Conservation (phyloP, 2,797 vertebrate genomes). For the Carapus acus region DNA sequence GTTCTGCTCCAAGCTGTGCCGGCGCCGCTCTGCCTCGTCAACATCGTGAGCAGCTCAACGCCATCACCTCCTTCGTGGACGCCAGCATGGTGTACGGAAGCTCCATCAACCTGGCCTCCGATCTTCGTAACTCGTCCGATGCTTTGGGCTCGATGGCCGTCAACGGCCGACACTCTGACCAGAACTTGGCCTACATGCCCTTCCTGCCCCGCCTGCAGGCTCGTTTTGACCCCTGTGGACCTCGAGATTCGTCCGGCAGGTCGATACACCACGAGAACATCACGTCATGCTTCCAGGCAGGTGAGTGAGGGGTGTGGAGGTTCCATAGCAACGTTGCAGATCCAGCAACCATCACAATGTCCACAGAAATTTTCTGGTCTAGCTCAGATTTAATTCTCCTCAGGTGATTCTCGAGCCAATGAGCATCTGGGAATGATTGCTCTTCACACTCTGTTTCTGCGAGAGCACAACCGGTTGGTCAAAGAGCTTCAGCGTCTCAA, state of each 20-base stretch:
- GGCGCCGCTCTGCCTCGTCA: conserved; percentile 32
- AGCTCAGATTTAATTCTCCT: not conserved
- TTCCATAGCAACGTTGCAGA: not conserved
- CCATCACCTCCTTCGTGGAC: conserved; percentile 77
- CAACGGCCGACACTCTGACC: conserved; percentile 68
- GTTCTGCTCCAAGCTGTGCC: conserved; percentile 77
- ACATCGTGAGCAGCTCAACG: conserved; percentile 76
- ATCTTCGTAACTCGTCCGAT: conserved; percentile 68
- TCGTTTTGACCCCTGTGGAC: conserved; percentile 71
- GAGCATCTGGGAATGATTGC: conserved; percentile 77
- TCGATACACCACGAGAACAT: conserved; percentile 44
- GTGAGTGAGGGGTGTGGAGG: conserved; percentile 49
- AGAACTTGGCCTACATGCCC: conserved; percentile 68
- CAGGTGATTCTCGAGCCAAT: conserved; percentile 76
- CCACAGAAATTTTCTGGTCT: no score
- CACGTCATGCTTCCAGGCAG: conserved; percentile 76
- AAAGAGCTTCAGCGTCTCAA: conserved; percentile 69
- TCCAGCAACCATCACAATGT: no score
- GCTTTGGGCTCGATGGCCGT: conserved; percentile 64
- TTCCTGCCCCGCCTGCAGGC: conserved; percentile 66
- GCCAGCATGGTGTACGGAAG: conserved; percentile 80
- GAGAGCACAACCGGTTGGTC: conserved; percentile 77
- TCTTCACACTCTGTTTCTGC: conserved; percentile 73
- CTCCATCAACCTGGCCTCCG: conserved; percentile 52
- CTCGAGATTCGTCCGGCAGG: conserved; percentile 47